Evolutionary conservation across 2,113 vertebrate species (phyloP).

Genomic region (Apodemus speciosus): DNA sequence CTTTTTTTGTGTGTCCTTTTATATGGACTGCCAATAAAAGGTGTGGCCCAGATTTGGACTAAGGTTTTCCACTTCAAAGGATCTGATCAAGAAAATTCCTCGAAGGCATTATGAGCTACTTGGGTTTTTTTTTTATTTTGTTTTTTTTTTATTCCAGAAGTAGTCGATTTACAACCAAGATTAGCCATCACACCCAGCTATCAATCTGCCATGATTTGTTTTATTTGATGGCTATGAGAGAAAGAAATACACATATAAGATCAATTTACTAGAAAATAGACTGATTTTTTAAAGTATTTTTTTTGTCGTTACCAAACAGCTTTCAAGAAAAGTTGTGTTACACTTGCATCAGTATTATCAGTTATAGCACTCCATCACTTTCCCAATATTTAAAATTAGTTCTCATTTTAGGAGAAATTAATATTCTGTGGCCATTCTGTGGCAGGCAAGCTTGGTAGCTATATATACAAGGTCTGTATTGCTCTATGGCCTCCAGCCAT

Average conservation of each 20-base stretch:
- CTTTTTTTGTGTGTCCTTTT: neutral
- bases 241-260: constrained; percentile 2
- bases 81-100: neutral
- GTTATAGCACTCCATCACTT: neutral
- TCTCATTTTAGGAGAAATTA: neutral
- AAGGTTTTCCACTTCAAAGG: neutral
- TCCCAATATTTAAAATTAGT: constrained; percentile 32
- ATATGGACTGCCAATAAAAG: neutral
- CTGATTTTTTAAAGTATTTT: neutral
- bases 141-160: neutral
- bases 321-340: constrained; percentile 16
- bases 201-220: neutral
- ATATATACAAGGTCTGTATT: neutral
- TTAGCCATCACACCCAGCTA: neutral
- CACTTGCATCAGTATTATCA: neutral
- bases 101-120: neutral
- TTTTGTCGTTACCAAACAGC: neutral
- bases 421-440: neutral
- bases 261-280: constrained; percentile 15
- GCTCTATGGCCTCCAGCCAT: neutral
- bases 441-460: constrained; percentile 1
- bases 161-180: neutral
- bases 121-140: neutral
- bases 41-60: neutral
- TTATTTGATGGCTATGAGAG: neutral